Percentiles rank a stretch among this genome's conserved stretches.
phyloP scores from a whole-genome alignment of 2,888 invertebrate species.

The Catocala nupta region DNA sequence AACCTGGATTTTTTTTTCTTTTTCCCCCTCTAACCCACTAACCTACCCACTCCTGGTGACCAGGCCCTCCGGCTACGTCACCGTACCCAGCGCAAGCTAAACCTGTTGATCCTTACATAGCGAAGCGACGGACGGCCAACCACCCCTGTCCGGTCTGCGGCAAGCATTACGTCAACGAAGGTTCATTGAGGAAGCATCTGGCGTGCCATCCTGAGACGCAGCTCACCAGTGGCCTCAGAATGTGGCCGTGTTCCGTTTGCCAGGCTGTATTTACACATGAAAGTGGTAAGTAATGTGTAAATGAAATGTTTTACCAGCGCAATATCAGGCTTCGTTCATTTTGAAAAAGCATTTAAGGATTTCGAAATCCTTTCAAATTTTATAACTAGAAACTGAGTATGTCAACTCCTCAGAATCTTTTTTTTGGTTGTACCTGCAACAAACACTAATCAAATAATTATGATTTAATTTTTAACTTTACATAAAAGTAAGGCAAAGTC shows the following conservation, averaged over 20 bases:
- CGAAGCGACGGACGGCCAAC: conserved; percentile 97
- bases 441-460: no score
- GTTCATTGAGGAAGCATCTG: conserved; percentile 96
- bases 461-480: no score
- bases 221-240: conserved; percentile 94
- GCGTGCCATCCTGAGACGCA: conserved; percentile 98
- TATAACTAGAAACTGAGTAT: no score
- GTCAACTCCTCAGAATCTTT: no score
- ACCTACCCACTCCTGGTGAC: conserved; percentile 86
- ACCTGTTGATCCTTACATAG: conserved; percentile 93
- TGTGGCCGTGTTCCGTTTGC: conserved; percentile 98
- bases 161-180: conserved; percentile 98
- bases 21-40: conserved; percentile 76
- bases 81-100: conserved; percentile 87
- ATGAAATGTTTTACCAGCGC: no score
- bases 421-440: no score
- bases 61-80: conserved; percentile 89
- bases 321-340: no score
- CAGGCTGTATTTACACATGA: conserved; percentile 98
- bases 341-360: no score
- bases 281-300: conserved; percentile 90
- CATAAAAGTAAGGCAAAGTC: no score
- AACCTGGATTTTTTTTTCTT: conserved; percentile 74
- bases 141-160: conserved; percentile 98
- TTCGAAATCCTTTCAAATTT: no score